phyloP scores from a whole-genome alignment of 2,888 invertebrate species.

The Brenthis ino region DNA sequence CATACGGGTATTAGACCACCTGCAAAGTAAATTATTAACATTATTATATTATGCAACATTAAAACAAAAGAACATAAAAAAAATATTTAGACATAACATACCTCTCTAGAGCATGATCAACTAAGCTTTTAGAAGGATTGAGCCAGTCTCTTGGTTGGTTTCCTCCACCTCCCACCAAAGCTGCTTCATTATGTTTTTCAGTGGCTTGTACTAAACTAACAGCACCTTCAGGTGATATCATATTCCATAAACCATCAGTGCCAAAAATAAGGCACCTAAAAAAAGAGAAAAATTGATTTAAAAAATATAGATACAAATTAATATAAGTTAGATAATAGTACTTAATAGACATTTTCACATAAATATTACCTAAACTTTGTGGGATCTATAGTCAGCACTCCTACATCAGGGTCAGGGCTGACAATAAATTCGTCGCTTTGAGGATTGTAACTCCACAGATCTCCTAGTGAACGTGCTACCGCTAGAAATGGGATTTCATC shows the following conservation, averaged over 20 bases:
- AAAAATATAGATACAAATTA: not conserved
- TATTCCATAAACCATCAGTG: conserved; percentile 98
- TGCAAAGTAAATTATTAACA: conserved; percentile 44
- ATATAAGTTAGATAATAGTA: not conserved
- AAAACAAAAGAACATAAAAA: conserved; percentile 1
- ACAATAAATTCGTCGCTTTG: conserved; percentile 95
- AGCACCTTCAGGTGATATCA: conserved; percentile 92
- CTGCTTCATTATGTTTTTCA: conserved; percentile 89
- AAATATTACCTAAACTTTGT: conserved; percentile 82
- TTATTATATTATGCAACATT: not conserved
- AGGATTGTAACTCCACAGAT: conserved; percentile 98
- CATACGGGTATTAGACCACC: conserved; percentile 92
- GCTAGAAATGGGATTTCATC: conserved; percentile 98
- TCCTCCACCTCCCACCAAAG: conserved; percentile 70
- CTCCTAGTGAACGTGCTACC: conserved; percentile 97
- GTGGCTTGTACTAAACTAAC: conserved; percentile 92
- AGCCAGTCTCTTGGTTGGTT: conserved; percentile 84
- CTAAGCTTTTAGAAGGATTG: conserved; percentile 95
- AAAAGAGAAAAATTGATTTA: conserved; percentile 30
- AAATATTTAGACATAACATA: conserved; percentile 39
- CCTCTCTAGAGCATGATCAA: conserved; percentile 88
- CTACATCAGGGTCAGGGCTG: conserved; percentile 98
- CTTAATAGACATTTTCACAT: not conserved
- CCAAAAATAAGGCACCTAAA: conserved; percentile 94
- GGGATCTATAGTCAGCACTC: conserved; percentile 91